Evolutionary conservation across 2,888 invertebrate genomes (phyloP), one percentile per base, ranked within the genome.

Genomic region (Erebia palarica): DNA sequence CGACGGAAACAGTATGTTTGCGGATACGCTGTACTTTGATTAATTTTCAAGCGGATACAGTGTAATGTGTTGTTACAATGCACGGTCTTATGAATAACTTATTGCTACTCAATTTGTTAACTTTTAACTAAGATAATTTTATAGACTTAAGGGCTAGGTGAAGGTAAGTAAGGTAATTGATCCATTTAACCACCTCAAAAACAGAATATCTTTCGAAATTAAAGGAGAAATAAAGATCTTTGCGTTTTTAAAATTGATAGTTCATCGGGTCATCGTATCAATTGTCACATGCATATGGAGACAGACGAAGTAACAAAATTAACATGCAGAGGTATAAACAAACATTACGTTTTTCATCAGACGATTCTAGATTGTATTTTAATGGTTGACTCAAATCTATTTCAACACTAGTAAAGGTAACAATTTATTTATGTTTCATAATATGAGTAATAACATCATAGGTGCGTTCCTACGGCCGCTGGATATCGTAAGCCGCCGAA

Each of bases 401-500:
- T 58, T 10, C 16, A 42, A 44, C 42, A 21, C 14, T 11, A 60
- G 16, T 61, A 53, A 53, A 63, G 55, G 69, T 69, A 63, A 57
- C 27, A 64, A 36, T 57, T 55, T 44, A 55, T 66, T 55, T 44
- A 55, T 66, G 53, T 68, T 68, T 68, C 68, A 68, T 61, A 42
- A 68, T 61, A 68, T 68, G 60, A 68, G 59, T 68, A 68, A 68
- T 60, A 59, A 67, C 66, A 66, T 36, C 53, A 64, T 60, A 70
- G 69, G 72, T 59, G 59, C 63, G 55, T 65, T 68, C 36, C 65
- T 69, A 70, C 59, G 65, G 66, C 68, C 59, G 59, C 61, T 72
- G 67, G 69, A 73, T 71, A 68, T 87, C 86, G 89, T 90, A 87
- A 90, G 86, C 86, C 83, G 80, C 82, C 80, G 82, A 85, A 86